Conservation (phyloP, 2,113 vertebrate genomes). For the Campylomormyrus numenius region DNA sequence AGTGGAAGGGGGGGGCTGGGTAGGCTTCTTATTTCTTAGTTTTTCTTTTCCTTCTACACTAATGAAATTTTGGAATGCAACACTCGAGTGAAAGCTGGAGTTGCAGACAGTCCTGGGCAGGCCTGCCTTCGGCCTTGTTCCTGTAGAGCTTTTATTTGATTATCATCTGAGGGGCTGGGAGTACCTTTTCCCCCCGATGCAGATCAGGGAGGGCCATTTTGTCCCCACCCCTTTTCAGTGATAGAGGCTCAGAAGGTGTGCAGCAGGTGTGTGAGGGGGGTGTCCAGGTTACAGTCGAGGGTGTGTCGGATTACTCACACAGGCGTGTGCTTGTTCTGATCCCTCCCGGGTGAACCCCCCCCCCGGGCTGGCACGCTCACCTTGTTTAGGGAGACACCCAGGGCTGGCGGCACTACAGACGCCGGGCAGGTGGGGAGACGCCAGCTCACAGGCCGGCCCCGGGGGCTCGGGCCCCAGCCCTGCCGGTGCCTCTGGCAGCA, state of each 20-base stretch:
- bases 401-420: slow-evolving; percentile 35
- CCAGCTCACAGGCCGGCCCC: slow-evolving; percentile 17
- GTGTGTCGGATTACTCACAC: neutral
- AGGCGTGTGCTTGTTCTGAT: neutral
- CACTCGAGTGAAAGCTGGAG: slow-evolving; percentile 25
- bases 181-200: neutral
- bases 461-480: neutral
- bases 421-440: slow-evolving; percentile 34
- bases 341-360: slow-evolving; percentile 1
- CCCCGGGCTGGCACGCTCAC: slow-evolving; percentile 27
- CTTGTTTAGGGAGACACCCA: slow-evolving; percentile 38
- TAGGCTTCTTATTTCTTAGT: slow-evolving; percentile 23
- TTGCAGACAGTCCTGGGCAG: slow-evolving; percentile 41
- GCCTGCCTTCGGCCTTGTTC: slow-evolving; percentile 44
- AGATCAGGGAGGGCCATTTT: neutral
- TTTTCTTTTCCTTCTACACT: slow-evolving; percentile 23
- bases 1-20: neutral
- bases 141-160: slow-evolving; percentile 50
- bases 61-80: slow-evolving; percentile 54
- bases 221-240: neutral
- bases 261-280: neutral
- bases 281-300: neutral
- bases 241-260: neutral
- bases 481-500: slow-evolving; percentile 39
- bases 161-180: slow-evolving; percentile 24